phyloP scores from a whole-genome alignment of 2,113 vertebrate species.

The Chloebia gouldiae region DNA sequence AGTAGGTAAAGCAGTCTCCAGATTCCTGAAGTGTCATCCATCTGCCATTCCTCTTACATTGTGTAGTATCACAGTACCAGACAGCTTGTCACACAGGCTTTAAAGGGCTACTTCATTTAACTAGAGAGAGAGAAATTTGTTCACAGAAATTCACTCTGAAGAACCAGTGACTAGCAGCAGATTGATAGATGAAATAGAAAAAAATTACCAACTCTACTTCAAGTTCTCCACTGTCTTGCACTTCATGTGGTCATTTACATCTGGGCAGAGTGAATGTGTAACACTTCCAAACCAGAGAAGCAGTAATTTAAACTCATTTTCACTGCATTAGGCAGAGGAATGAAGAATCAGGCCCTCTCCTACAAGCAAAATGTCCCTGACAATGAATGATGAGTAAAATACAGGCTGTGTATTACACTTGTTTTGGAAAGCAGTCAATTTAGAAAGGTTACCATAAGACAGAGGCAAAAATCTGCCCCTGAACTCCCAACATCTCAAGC shows the following conservation, averaged over 20 bases:
- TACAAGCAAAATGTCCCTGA: neutral
- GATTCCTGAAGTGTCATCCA: constrained; percentile 50
- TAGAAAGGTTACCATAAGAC: constrained; percentile 34
- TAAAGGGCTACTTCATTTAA: neutral
- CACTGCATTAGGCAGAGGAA: neutral
- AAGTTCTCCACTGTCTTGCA: neutral
- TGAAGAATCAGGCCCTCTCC: neutral
- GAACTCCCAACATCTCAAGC: neutral
- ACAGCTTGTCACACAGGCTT: neutral
- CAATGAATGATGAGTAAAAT: constrained; percentile 1
- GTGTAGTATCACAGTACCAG: neutral
- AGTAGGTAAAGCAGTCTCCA: constrained; percentile 37
- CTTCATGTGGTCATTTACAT: neutral
- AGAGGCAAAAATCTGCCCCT: constrained; percentile 20
- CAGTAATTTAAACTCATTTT: constrained; percentile 1
- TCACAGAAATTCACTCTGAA: neutral
- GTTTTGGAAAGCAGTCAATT: constrained; percentile 38
- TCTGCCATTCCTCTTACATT: neutral
- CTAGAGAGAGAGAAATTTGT: neutral
- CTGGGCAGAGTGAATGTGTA: neutral
- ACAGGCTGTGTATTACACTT: neutral
- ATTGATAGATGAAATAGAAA: neutral
- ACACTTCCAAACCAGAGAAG: constrained; percentile 13
- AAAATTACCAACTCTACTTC: neutral
- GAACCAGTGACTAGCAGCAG: neutral